Evolutionary conservation across 2,797 vertebrate genomes (phyloP).

Genomic region (Lagothrix lagotricha): DNA sequence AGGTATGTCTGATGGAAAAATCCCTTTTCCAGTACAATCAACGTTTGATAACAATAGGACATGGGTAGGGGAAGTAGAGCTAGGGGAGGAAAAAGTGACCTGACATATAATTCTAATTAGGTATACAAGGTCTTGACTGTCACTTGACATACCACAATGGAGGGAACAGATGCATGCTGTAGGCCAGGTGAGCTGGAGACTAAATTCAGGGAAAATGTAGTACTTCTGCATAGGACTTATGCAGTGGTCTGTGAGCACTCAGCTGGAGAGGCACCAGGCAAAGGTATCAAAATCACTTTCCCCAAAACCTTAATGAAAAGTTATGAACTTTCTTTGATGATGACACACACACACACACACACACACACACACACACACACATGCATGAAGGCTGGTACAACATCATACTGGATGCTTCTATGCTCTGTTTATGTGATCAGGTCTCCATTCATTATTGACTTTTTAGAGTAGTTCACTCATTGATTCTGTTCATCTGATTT

Average conservation of each 20-base stretch:
- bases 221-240: not conserved
- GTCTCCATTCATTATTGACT: not conserved
- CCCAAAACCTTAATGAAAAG: not conserved
- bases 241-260: not conserved
- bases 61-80: not conserved
- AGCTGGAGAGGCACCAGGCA: not conserved
- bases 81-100: not conserved
- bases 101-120: not conserved
- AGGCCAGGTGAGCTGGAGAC: not conserved
- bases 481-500: not conserved
- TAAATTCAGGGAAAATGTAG: not conserved
- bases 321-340: not conserved
- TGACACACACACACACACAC: too few species aligned
- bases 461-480: not conserved
- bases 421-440: not conserved
- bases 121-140: not conserved
- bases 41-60: not conserved
- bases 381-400: not conserved
- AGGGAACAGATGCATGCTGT: not conserved
- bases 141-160: not conserved
- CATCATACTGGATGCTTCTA: not conserved
- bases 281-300: not conserved
- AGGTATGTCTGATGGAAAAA: not conserved
- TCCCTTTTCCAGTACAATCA: not conserved
- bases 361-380: too few species aligned